Conservation (phyloP, 2,888 invertebrate species). For the Entomobrya proxima region DNA sequence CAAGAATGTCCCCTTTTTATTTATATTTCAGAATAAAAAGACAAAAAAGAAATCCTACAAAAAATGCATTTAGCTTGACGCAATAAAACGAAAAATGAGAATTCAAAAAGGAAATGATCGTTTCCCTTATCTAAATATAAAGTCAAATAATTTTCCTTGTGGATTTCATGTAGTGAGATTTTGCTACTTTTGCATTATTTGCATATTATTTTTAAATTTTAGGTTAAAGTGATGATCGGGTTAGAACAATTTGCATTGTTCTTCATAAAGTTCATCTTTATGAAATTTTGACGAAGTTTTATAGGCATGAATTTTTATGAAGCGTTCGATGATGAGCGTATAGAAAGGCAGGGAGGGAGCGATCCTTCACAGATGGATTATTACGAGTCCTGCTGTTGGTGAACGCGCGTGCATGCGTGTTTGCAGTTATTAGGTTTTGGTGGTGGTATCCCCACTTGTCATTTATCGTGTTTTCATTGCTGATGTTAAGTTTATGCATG, state of each 20-base stretch:
- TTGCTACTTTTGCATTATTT: neutral
- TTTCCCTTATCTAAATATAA: slow-evolving; percentile 39
- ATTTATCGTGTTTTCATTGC: slow-evolving; percentile 31
- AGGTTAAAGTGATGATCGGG: neutral
- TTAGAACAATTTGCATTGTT: neutral
- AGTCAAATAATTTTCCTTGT: slow-evolving; percentile 17
- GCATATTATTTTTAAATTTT: neutral
- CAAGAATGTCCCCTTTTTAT: slow-evolving; percentile 45
- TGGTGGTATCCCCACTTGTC: slow-evolving; percentile 14
- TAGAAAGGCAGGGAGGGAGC: neutral
- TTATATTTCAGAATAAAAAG: slow-evolving; percentile 1
- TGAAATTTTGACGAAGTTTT: slow-evolving; percentile 13
- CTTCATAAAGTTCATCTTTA: slow-evolving; percentile 14
- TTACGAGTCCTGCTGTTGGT: slow-evolving; percentile 16
- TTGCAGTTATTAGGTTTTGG: neutral
- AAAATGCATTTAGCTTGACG: too few species aligned
- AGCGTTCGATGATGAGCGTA: neutral
- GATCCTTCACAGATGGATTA: slow-evolving; percentile 58
- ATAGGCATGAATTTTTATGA: neutral
- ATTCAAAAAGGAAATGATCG: slow-evolving; percentile 50
- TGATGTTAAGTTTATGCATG: neutral
- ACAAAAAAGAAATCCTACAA: neutral
- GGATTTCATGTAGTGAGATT: neutral
- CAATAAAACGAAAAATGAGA: too few species aligned
- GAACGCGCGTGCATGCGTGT: neutral